These are phyloP conservation scores for Ranitomeya variabilis DNA, from an alignment of 2,113 vertebrate genomes.

Conservation along the genomic window DNA sequence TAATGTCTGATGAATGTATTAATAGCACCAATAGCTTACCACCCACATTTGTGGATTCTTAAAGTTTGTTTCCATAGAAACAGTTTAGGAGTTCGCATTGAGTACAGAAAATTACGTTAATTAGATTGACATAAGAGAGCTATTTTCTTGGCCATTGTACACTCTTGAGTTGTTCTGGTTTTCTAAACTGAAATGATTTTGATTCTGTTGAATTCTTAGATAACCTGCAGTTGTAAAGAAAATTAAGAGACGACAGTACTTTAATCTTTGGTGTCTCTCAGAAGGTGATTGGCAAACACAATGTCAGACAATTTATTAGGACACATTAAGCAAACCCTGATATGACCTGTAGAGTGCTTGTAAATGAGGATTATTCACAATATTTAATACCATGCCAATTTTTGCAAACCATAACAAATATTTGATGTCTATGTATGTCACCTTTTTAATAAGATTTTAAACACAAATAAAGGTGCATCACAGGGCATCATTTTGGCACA, in stretches of 20 bases:
- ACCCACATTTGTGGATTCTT: constrained; percentile 35
- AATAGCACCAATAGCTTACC: constrained; percentile 12
- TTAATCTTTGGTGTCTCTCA: constrained; percentile 43
- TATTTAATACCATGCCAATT: no score
- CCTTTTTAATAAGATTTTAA: no score
- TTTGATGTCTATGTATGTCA: no score
- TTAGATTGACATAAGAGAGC: constrained; percentile 45
- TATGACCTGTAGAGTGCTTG: no score
- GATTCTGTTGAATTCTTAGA: background rate
- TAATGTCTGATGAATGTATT: constrained; percentile 24
- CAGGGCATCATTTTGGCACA: no score
- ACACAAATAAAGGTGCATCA: no score
- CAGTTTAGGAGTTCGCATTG: constrained; percentile 29
- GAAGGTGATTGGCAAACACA: constrained; percentile 64
- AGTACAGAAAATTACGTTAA: constrained; percentile 45
- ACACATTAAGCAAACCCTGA: background rate
- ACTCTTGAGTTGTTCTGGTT: constrained; percentile 50
- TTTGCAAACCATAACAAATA: no score
- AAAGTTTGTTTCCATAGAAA: constrained; percentile 40
- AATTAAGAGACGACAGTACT: background rate
- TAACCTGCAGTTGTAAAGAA: background rate
- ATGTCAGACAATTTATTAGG: constrained; percentile 66
- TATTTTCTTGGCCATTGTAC: constrained; percentile 59
- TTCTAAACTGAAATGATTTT: constrained; percentile 29
- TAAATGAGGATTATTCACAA: no score